Evolutionary conservation across 2,888 invertebrate genomes (phyloP).

Genomic region (Coelinius sp.): DNA sequence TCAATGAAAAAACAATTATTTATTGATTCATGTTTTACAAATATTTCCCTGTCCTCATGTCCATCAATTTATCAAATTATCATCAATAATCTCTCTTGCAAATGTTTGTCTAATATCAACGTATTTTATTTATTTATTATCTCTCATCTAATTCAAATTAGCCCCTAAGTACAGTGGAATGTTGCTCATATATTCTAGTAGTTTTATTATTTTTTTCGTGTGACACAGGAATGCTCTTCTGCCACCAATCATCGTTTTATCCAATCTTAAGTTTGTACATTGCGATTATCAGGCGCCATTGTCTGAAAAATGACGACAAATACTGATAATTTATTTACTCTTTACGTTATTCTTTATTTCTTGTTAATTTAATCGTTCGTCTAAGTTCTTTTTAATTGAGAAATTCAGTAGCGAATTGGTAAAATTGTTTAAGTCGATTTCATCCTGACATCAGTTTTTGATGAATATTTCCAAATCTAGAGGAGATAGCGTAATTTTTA

Average conservation of each 20-base stretch:
- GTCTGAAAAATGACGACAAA: conserved; percentile 52
- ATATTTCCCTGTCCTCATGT: conserved; percentile 37
- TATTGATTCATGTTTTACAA: conserved; percentile 50
- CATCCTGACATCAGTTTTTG: no score
- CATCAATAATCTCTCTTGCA: conserved; percentile 29
- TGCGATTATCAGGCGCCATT: conserved; percentile 50
- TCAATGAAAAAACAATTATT: conserved; percentile 50
- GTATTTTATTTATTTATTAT: neutral
- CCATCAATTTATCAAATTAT: conserved; percentile 21
- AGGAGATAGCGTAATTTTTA: no score
- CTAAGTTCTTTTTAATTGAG: no score
- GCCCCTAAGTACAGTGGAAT: conserved; percentile 24
- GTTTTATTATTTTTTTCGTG: no score
- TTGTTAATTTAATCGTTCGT: neutral
- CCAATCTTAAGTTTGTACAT: conserved; percentile 50
- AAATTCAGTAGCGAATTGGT: no score
- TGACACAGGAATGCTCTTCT: conserved; percentile 24
- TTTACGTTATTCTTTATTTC: neutral
- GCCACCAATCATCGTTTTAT: conserved; percentile 40
- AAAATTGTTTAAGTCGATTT: no score
- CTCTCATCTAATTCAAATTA: conserved; percentile 7
- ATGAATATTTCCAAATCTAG: no score
- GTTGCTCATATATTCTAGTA: conserved; percentile 30
- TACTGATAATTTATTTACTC: conserved; percentile 38
- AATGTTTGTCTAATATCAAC: neutral